Percentiles rank a stretch among this genome's conserved stretches.
phyloP scores from a whole-genome alignment of 2,113 vertebrate genomes.

The Carlito syrichta region DNA sequence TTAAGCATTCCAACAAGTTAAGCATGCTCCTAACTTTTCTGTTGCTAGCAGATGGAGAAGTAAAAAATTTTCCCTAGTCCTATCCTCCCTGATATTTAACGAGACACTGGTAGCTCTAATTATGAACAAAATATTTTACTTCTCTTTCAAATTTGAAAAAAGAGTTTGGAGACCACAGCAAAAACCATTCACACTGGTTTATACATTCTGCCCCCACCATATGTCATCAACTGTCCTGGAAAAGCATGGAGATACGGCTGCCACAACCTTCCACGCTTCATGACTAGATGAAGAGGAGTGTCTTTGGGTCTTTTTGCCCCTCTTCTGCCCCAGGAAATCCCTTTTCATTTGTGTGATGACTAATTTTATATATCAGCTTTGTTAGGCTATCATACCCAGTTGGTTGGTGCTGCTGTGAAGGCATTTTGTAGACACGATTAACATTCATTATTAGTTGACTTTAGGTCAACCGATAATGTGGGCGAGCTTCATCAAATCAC shows the following conservation, averaged over 20 bases:
- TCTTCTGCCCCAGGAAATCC: neutral
- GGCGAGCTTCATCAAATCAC: neutral
- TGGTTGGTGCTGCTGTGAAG: neutral
- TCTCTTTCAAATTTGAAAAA: neutral
- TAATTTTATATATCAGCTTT: neutral
- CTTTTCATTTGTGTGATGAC: neutral
- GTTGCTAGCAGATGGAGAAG: neutral
- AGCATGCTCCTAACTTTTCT: neutral
- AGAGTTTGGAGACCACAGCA: neutral
- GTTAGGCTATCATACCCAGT: neutral
- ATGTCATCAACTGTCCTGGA: neutral
- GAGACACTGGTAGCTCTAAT: neutral
- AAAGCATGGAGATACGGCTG: neutral
- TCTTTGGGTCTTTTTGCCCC: neutral
- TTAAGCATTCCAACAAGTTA: neutral
- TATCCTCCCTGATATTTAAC: neutral
- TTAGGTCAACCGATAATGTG: neutral
- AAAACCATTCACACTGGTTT: neutral
- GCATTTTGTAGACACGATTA: neutral
- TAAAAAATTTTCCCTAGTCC: neutral
- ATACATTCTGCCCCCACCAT: neutral
- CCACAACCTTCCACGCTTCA: neutral
- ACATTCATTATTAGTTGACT: neutral
- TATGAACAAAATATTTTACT: neutral
- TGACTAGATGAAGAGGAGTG: accelerated